Evolutionary conservation across 1,140 invertebrate genomes (phyloP).

Genomic region (Schlechtendalia chinensis): DNA sequence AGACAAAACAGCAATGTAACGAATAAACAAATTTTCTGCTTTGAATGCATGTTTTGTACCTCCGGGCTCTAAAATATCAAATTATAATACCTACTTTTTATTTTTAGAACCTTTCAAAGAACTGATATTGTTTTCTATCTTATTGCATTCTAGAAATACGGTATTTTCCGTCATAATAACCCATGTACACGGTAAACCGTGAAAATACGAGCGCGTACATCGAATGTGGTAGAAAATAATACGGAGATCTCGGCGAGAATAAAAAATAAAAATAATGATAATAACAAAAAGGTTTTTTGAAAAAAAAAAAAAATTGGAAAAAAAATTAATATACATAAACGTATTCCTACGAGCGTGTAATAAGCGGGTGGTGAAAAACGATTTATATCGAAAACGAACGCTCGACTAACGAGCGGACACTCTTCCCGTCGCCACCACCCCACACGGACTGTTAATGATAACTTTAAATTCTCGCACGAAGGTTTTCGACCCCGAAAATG

Average conservation of each 20-base stretch:
- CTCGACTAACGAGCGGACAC: not conserved
- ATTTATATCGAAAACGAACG: not conserved
- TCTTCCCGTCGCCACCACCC: not conserved
- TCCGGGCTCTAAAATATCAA: not conserved
- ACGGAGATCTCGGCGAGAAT: not conserved
- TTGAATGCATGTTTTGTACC: not conserved
- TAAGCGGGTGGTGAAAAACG: not conserved
- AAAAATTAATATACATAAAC: not conserved
- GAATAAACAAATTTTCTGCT: not conserved
- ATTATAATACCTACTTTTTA: not conserved
- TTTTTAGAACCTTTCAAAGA: too few relatives aligned
- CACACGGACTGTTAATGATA: not conserved
- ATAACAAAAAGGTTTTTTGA: not conserved
- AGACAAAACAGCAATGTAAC: not conserved
- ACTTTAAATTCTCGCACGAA: not conserved
- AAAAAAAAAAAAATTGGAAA: not conserved
- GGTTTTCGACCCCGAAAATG: not conserved
- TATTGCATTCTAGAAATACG: too few relatives aligned
- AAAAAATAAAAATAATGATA: too few relatives aligned
- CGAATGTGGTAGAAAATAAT: too few relatives aligned
- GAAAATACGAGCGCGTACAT: too few relatives aligned
- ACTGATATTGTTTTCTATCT: too few relatives aligned
- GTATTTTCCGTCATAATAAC: too few relatives aligned
- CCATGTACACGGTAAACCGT: too few relatives aligned
- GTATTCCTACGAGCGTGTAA: not conserved